phyloP scores from a whole-genome alignment of 2,888 invertebrate species.

The Sceliomorpha sp. region DNA sequence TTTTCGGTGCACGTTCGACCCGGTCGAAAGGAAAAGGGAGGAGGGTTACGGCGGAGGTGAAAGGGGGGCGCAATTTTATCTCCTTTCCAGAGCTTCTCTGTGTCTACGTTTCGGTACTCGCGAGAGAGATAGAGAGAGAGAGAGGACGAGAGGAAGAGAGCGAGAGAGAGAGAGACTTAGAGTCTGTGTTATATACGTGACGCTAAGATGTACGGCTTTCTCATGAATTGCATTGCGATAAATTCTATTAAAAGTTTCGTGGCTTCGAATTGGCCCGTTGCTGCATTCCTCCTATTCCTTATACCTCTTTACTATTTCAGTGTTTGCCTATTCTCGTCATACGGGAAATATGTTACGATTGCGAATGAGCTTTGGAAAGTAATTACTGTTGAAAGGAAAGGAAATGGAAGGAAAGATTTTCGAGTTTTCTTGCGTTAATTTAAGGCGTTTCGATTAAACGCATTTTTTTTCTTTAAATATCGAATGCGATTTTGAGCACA shows the following conservation, averaged over 20 bases:
- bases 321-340: conserved; percentile 46
- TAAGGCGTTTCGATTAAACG: background rate
- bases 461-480: no score
- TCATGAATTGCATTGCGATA: conserved; percentile 79
- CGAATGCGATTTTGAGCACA: background rate
- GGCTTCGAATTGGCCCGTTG: conserved; percentile 65
- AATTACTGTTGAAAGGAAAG: background rate
- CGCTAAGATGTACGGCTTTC: conserved; percentile 75
- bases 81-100: conserved; percentile 47
- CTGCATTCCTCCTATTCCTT: conserved; percentile 62
- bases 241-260: conserved; percentile 79
- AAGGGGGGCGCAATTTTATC: conserved; percentile 56
- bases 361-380: background rate
- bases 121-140: conserved; percentile 41
- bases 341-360: conserved; percentile 3
- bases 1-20: conserved; percentile 68
- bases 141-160: conserved; percentile 23
- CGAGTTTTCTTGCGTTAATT: background rate
- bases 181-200: conserved; percentile 68
- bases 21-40: conserved; percentile 50
- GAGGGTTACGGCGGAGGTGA: conserved; percentile 45
- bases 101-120: conserved; percentile 54
- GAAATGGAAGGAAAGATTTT: background rate
- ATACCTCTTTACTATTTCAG: conserved; percentile 32
- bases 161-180: conserved; percentile 52